Evolutionary conservation across 2,888 invertebrate species (phyloP).

Genomic region (Epirrhoe tristata): DNA sequence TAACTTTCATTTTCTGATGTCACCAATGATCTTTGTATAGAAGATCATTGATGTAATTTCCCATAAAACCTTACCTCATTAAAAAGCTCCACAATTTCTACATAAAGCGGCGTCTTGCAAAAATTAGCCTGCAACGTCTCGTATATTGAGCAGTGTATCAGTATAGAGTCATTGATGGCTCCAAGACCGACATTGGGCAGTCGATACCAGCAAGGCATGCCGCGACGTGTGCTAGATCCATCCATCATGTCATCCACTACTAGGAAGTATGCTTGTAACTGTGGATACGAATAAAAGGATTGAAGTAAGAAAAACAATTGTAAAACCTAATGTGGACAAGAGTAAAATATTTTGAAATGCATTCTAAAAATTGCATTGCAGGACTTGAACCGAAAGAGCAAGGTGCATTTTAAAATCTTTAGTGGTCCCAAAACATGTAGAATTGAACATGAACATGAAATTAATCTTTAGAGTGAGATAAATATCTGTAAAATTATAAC

Average conservation of each 20-base stretch:
- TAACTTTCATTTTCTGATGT: too few relatives aligned
- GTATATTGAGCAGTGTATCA: conserved; percentile 91
- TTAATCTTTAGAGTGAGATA: too few relatives aligned
- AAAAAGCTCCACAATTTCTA: conserved; percentile 90
- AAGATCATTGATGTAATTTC: too few relatives aligned
- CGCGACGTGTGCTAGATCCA: conserved; percentile 92
- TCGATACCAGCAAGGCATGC: conserved; percentile 95
- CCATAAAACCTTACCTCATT: conserved; percentile 88
- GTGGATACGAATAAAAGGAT: conserved; percentile 38
- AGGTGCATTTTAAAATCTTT: too few relatives aligned
- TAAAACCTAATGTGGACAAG: too few relatives aligned
- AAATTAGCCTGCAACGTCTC: conserved; percentile 90
- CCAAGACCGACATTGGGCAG: conserved; percentile 88
- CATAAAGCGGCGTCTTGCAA: conserved; percentile 88
- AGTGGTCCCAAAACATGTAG: too few relatives aligned
- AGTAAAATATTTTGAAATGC: too few relatives aligned
- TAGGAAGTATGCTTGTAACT: conserved; percentile 95
- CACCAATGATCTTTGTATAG: too few relatives aligned
- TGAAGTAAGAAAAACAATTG: too few relatives aligned
- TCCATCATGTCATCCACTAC: conserved; percentile 98
- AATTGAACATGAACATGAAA: too few relatives aligned
- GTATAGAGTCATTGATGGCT: conserved; percentile 94
- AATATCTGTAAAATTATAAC: not conserved
- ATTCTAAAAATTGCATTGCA: too few relatives aligned
- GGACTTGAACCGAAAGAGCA: too few relatives aligned